Evolutionary conservation across 2,888 invertebrate genomes (phyloP).

Genomic region (Prosapia bicincta): DNA sequence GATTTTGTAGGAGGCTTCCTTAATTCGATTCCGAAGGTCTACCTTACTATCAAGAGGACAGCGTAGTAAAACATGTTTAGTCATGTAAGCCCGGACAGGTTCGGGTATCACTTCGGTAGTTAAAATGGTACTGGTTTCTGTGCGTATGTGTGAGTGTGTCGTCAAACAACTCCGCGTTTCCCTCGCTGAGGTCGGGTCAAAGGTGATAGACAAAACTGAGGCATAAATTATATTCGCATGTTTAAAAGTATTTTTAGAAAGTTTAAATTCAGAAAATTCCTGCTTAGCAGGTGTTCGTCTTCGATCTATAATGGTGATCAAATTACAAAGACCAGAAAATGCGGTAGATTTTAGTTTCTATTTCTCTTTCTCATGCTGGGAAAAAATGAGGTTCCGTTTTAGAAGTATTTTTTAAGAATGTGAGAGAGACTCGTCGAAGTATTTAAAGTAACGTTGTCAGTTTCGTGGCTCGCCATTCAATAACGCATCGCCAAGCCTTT

Average conservation of each 20-base stretch:
- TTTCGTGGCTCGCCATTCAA: too few species aligned
- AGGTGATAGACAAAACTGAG: constrained; percentile 2
- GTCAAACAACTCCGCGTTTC: background rate
- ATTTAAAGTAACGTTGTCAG: too few species aligned
- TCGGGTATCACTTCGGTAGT: background rate
- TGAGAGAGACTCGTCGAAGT: too few species aligned
- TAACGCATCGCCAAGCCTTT: too few species aligned
- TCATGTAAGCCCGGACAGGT: background rate
- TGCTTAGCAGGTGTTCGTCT: background rate
- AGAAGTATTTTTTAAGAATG: background rate
- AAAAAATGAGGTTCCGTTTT: background rate
- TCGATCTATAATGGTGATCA: background rate
- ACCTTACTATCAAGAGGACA: too few species aligned
- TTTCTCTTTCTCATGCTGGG: background rate
- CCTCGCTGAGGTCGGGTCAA: background rate
- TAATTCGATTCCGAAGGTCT: too few species aligned
- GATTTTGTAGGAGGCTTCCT: too few species aligned
- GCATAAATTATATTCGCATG: background rate
- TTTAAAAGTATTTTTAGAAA: background rate
- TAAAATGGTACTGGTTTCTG: background rate
- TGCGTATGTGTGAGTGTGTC: background rate
- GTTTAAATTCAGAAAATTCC: background rate
- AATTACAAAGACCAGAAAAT: background rate
- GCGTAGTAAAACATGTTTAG: too few species aligned
- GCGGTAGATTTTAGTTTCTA: background rate